These are phyloP conservation scores for Caenorhabditis brenneri DNA, from an alignment of 1,140 invertebrate species.

Conservation along the genomic window DNA sequence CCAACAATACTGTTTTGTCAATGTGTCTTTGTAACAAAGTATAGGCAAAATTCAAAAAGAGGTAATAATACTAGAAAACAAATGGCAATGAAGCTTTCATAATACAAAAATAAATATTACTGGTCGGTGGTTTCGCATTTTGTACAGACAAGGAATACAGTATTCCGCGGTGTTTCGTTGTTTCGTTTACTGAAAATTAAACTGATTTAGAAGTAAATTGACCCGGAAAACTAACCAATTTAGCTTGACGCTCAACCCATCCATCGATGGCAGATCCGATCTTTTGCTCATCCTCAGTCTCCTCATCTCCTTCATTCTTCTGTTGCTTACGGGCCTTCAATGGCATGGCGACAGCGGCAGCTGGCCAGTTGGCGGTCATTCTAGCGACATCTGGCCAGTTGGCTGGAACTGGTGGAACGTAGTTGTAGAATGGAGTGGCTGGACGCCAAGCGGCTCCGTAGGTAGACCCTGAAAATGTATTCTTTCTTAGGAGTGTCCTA, in stretches of 20 bases:
- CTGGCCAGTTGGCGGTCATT: conserved; percentile 62
- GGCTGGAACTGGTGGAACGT: conserved; percentile 64
- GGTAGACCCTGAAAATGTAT: conserved; percentile 63
- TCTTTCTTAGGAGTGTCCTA: neutral
- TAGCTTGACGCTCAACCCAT: conserved; percentile 63
- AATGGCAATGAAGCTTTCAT: conserved; percentile 7
- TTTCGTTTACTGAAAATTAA: conserved; percentile 45
- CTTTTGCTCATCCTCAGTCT: conserved; percentile 57
- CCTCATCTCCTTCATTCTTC: conserved; percentile 47
- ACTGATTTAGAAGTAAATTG: neutral
- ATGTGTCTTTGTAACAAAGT: neutral
- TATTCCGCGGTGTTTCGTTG: neutral
- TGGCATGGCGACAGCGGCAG: conserved; percentile 64
- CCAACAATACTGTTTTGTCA: conserved; percentile 41
- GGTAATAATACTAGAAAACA: conserved; percentile 35
- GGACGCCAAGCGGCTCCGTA: conserved; percentile 70
- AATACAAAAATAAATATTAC: conserved; percentile 33
- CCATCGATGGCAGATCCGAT: conserved; percentile 65
- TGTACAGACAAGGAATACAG: conserved; percentile 32
- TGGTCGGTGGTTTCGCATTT: neutral
- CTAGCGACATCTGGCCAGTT: conserved; percentile 60
- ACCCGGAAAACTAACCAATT: conserved; percentile 31
- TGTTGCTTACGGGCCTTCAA: conserved; percentile 54
- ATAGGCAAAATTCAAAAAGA: conserved; percentile 27
- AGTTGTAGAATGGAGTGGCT: conserved; percentile 70